Conservation (phyloP, 2,797 vertebrate genomes). For the Chromis chromis region DNA sequence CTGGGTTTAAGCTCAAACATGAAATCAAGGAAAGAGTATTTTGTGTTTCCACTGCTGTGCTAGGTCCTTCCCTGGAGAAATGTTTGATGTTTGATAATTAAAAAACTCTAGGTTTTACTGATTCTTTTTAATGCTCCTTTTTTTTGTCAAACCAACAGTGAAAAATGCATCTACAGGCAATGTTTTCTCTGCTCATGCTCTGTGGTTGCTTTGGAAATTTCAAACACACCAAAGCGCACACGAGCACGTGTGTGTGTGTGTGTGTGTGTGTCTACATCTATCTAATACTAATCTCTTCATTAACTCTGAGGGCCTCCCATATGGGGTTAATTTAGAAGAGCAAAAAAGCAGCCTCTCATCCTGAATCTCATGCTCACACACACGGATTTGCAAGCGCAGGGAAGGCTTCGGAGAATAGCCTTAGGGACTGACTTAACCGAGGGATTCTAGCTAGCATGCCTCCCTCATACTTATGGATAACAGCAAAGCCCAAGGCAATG, state of each 20-base stretch:
- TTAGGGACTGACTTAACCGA: conserved; percentile 69
- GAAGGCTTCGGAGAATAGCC: conserved; percentile 71
- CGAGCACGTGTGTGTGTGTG: conserved; percentile 20
- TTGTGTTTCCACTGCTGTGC: conserved; percentile 38
- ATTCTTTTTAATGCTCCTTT: conserved; percentile 67
- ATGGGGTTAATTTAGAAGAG: conserved; percentile 79
- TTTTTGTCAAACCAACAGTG: conserved; percentile 55
- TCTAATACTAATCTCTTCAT: conserved; percentile 80
- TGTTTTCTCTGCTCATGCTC: conserved; percentile 45
- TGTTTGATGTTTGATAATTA: conserved; percentile 63
- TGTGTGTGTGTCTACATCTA: conserved; percentile 48
- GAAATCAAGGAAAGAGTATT: conserved; percentile 64
- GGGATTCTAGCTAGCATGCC: conserved; percentile 73
- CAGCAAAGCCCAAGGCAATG: conserved; percentile 63
- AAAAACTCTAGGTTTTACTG: conserved; percentile 54
- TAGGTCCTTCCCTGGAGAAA: conserved; percentile 47
- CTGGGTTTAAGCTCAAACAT: conserved; percentile 64
- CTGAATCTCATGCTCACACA: conserved; percentile 68
- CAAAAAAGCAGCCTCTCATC: conserved; percentile 67
- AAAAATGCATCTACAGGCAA: conserved; percentile 60
- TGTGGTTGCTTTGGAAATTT: conserved; percentile 53
- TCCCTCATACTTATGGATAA: conserved; percentile 80
- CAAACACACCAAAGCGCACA: conserved; percentile 36
- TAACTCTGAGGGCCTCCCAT: conserved; percentile 74
- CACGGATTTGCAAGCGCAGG: conserved; percentile 62